These are phyloP conservation scores for Gambusia affinis DNA, from an alignment of 2,113 vertebrate species.

Conservation along the genomic window DNA sequence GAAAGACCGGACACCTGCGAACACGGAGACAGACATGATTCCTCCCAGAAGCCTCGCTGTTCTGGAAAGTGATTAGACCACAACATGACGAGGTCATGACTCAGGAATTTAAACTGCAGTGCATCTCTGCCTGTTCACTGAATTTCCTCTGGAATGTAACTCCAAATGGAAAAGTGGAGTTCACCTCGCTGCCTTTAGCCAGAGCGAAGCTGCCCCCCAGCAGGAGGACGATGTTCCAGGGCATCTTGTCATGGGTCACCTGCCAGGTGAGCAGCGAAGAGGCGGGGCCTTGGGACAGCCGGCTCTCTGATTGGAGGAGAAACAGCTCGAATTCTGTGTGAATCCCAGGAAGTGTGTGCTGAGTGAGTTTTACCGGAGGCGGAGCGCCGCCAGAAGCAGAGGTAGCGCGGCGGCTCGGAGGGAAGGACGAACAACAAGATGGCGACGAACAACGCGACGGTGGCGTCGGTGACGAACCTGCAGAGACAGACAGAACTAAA, in stretches of 20 bases:
- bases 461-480: conserved; percentile 90
- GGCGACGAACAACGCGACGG: conserved; percentile 84
- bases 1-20: conserved; percentile 79
- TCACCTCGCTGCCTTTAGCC: conserved; percentile 88
- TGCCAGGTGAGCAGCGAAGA: conserved; percentile 88
- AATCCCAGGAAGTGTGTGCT: not conserved
- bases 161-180: not conserved
- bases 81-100: not conserved
- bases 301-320: conserved; percentile 60
- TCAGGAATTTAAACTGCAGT: not conserved
- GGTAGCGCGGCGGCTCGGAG: conserved; percentile 81
- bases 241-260: conserved; percentile 89
- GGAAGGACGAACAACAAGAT: conserved; percentile 89
- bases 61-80: no score
- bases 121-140: no score
- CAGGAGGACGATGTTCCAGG: conserved; percentile 93
- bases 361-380: conserved; percentile 59
- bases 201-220: conserved; percentile 96
- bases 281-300: conserved; percentile 38
- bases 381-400: conserved; percentile 73
- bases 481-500: not conserved
- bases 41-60: no score
- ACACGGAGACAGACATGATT: conserved; percentile 51
- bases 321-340: not conserved
- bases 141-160: no score